Evolutionary conservation across 2,113 vertebrate genomes (phyloP).

Genomic region (Dasyurus viverrinus): DNA sequence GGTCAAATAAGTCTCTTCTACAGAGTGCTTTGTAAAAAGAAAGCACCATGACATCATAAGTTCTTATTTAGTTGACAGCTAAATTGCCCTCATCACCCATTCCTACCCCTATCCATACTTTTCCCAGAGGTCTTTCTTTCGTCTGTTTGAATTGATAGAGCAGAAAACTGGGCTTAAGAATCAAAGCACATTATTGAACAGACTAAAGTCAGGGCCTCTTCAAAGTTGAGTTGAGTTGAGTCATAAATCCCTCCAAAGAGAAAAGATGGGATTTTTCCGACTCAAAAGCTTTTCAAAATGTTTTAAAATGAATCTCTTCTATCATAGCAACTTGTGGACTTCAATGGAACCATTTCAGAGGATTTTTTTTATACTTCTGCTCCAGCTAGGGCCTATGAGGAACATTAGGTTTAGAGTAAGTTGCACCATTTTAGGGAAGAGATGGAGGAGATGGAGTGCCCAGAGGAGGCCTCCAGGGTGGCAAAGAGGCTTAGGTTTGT

Average conservation of each 20-base stretch:
- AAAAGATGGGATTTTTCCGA: neutral
- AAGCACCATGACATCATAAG: neutral
- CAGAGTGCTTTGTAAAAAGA: neutral
- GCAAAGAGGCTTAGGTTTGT: neutral
- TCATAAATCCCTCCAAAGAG: neutral
- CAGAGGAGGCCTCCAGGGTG: neutral
- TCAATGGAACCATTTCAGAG: neutral
- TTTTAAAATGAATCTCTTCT: neutral
- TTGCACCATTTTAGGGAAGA: neutral
- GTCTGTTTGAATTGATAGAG: neutral
- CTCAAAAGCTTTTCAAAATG: neutral
- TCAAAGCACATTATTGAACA: neutral
- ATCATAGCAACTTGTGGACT: neutral
- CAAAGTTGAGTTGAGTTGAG: neutral
- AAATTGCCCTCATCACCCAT: neutral
- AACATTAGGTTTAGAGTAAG: neutral
- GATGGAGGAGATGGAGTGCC: neutral
- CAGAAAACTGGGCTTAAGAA: neutral
- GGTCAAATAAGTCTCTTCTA: neutral
- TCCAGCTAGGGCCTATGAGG: neutral
- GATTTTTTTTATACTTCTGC: neutral
- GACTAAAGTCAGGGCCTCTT: neutral
- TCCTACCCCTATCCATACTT: neutral
- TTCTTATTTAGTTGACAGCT: neutral
- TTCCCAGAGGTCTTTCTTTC: neutral